These are phyloP conservation scores for Dioctria linearis DNA, from an alignment of 2,888 invertebrate species.

Conservation along the genomic window DNA sequence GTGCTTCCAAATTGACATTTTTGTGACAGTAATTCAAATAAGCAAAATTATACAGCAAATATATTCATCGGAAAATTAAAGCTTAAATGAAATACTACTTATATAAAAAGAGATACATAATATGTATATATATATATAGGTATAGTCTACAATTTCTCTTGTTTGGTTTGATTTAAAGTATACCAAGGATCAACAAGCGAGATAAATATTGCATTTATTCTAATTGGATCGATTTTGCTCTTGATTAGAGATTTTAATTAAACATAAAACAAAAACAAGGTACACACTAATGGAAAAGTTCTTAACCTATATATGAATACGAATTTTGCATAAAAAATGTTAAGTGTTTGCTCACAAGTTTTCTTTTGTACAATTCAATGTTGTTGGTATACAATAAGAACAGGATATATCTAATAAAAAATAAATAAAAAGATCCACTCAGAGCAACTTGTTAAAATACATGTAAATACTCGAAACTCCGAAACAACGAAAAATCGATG, in stretches of 20 bases:
- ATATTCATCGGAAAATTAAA: too few relatives aligned
- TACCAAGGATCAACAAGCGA: too few relatives aligned
- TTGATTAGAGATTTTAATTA: not conserved
- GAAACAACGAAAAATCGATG: slow-evolving; percentile 32
- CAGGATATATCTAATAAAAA: not conserved
- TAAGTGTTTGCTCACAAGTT: slow-evolving; percentile 27
- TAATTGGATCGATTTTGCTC: slow-evolving; percentile 43
- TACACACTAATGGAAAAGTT: too few relatives aligned
- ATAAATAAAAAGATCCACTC: not conserved
- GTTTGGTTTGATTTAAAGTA: too few relatives aligned
- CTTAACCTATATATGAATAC: not conserved
- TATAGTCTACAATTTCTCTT: too few relatives aligned
- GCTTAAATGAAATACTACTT: too few relatives aligned
- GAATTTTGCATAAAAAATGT: slow-evolving; percentile 20
- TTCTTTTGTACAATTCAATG: slow-evolving; percentile 3
- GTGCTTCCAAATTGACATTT: too few relatives aligned
- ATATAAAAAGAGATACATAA: too few relatives aligned
- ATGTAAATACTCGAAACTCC: not conserved
- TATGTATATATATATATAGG: too few relatives aligned
- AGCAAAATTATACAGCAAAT: too few relatives aligned
- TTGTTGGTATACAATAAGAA: not conserved
- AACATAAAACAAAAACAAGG: too few relatives aligned
- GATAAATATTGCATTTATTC: not conserved
- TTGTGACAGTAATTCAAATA: too few relatives aligned
- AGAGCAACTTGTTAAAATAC: not conserved